These are phyloP conservation scores for Gallinago undulata DNA, from an alignment of 2,113 vertebrate species.

Conservation along the genomic window DNA sequence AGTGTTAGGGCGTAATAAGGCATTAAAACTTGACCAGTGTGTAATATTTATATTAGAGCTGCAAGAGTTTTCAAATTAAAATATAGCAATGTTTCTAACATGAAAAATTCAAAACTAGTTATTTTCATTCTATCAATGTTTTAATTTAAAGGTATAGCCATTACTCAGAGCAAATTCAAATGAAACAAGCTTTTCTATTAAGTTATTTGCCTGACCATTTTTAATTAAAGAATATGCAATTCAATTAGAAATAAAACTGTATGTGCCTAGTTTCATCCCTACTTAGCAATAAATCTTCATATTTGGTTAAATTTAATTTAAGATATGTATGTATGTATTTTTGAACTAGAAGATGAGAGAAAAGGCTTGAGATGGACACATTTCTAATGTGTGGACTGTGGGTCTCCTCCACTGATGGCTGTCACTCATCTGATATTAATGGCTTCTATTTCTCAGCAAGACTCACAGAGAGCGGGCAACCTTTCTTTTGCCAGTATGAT, in stretches of 20 bases:
- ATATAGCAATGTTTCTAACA: neutral
- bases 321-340: neutral
- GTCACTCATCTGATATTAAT: neutral
- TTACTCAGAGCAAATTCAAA: neutral
- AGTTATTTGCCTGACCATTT: neutral
- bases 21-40: neutral
- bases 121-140: neutral
- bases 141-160: neutral
- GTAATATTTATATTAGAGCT: neutral
- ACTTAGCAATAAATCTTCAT: neutral
- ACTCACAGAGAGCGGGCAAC: neutral
- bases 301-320: neutral
- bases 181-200: neutral
- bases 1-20: neutral
- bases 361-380: neutral
- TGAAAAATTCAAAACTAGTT: neutral
- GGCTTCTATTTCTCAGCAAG: neutral
- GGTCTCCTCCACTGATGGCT: neutral
- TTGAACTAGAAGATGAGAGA: neutral
- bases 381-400: neutral
- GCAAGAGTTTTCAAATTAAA: neutral
- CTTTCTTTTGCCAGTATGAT: neutral
- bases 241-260: neutral
- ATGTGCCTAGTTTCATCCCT: neutral
- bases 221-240: neutral